Percentiles rank a stretch among this genome's conserved stretches.
Conservation (phyloP, 2,797 vertebrate species). For the Monodelphis domestica region DNA sequence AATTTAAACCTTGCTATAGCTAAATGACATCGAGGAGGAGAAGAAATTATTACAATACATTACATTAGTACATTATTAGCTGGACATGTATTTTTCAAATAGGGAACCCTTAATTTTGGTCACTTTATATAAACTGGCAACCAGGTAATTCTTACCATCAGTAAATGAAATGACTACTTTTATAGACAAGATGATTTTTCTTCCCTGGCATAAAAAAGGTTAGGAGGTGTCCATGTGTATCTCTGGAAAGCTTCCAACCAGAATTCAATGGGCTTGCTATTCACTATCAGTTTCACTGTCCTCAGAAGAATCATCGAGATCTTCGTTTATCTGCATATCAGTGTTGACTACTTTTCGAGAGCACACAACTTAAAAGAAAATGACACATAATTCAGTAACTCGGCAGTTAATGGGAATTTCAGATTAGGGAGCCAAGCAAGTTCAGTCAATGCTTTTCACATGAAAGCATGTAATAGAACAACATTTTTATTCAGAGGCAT, state of each 20-base stretch:
- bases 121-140: background rate
- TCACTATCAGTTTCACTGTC: conserved; percentile 77
- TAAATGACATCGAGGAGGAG: background rate
- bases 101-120: background rate
- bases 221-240: accelerated
- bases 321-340: conserved; percentile 44
- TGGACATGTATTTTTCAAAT: background rate
- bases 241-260: accelerated
- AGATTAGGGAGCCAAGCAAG: background rate
- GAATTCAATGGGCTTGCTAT: background rate
- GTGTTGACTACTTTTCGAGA: conserved; percentile 26
- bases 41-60: accelerated
- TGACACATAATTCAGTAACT: background rate
- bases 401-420: background rate
- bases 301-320: conserved; percentile 44
- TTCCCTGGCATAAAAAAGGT: background rate
- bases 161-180: background rate
- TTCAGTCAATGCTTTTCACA: background rate
- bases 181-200: background rate
- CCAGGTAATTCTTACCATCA: background rate
- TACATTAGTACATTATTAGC: accelerated
- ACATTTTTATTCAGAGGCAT: background rate
- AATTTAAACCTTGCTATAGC: background rate
- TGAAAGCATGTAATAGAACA: background rate
- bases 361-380: conserved; percentile 38